These are phyloP conservation scores for Vidua chalybeata DNA, from an alignment of 2,113 vertebrate genomes.

Conservation along the genomic window DNA sequence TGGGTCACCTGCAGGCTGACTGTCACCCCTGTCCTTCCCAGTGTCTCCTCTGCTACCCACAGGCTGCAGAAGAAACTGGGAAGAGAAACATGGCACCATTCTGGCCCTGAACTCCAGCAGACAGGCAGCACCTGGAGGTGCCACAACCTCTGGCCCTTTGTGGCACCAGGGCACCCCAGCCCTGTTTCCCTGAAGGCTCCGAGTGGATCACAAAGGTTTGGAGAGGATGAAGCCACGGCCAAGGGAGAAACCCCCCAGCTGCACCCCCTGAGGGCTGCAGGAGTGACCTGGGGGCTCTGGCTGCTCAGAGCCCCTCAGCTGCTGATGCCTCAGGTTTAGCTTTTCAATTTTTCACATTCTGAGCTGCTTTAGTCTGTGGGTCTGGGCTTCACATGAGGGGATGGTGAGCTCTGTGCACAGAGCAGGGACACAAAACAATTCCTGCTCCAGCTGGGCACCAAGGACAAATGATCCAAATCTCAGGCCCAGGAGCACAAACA, in stretches of 20 bases:
- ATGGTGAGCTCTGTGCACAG: neutral
- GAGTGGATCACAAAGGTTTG: accelerated
- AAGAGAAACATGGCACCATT: neutral
- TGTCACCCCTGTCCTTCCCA: accelerated
- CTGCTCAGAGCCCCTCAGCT: neutral
- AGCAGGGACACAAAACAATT: no score
- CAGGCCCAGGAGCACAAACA: no score
- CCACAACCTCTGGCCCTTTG: neutral
- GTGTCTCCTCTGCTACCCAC: accelerated
- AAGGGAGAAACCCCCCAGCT: neutral
- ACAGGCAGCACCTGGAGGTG: neutral
- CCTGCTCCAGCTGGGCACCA: no score
- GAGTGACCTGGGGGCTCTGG: no score
- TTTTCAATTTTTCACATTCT: neutral
- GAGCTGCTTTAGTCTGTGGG: neutral
- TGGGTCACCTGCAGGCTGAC: accelerated
- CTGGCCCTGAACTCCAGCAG: neutral
- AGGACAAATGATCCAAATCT: no score
- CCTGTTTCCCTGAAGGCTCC: accelerated
- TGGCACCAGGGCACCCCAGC: neutral
- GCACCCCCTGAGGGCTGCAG: neutral
- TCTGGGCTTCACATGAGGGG: accelerated
- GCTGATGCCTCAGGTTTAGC: neutral
- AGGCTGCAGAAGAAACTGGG: no score
- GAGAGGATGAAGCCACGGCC: accelerated